Percentiles rank a stretch among this genome's conserved stretches.
These are phyloP conservation scores for Drosophila austrosaltans DNA, from an alignment of 2,888 invertebrate species.

Conservation along the genomic window DNA sequence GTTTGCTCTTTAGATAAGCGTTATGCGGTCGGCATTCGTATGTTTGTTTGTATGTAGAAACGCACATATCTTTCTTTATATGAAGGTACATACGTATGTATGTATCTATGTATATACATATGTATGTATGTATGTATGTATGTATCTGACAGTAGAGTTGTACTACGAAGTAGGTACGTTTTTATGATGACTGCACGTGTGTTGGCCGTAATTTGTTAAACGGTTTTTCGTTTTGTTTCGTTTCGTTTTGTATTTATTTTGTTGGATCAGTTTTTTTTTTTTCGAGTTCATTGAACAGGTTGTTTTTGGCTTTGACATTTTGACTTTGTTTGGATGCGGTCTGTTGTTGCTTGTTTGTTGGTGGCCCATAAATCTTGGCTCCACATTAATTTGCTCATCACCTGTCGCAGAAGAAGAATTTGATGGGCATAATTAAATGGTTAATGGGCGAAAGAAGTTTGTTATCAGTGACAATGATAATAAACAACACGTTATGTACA, in stretches of 20 bases:
- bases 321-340: constrained; percentile 20
- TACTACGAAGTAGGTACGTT: constrained; percentile 38
- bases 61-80: too few relatives aligned
- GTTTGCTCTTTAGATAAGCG: constrained; percentile 44
- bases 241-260: constrained; percentile 21
- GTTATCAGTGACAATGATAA: constrained; percentile 17
- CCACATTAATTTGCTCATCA: constrained; percentile 49
- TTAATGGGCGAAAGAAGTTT: constrained; percentile 26
- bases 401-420: constrained; percentile 43
- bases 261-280: constrained; percentile 10
- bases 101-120: constrained; percentile 7
- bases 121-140: constrained; percentile 15
- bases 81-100: constrained; percentile 1
- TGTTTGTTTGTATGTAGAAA: too few relatives aligned
- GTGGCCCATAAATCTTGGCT: constrained; percentile 45
- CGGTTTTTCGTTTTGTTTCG: constrained; percentile 34
- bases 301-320: constrained; percentile 28
- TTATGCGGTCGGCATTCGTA: constrained; percentile 36
- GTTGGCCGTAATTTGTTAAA: constrained; percentile 55
- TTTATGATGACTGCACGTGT: constrained; percentile 62
- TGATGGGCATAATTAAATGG: constrained; percentile 43
- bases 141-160: constrained; percentile 2
- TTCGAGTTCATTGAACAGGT: constrained; percentile 64
- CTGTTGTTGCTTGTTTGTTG: constrained; percentile 33
- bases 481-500: constrained; percentile 1